Conservation (phyloP, 2,113 vertebrate genomes). For the Vulpes lagopus region DNA sequence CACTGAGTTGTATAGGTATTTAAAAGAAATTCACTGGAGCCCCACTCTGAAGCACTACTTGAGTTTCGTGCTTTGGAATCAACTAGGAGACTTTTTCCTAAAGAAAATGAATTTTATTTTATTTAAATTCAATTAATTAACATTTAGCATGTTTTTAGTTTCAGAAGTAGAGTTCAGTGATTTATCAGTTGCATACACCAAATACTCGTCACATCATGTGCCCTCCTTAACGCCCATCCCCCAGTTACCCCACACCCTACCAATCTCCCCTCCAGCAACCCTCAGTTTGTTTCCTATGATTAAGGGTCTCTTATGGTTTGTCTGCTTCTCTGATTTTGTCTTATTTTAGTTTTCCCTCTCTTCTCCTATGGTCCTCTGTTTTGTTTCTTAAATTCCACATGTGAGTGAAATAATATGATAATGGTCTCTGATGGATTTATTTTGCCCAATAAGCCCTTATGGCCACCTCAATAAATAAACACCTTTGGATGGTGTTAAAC, state of each 20-base stretch:
- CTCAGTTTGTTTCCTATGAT: neutral
- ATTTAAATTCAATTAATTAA: neutral
- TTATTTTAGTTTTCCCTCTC: neutral
- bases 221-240: neutral
- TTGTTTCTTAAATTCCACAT: neutral
- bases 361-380: neutral
- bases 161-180: neutral
- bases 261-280: neutral
- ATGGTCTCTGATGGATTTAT: neutral
- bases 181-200: neutral
- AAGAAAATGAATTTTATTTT: neutral
- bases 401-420: neutral
- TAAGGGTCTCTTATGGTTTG: neutral
- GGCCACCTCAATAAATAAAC: neutral
- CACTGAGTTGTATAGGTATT: constrained; percentile 38
- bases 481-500: constrained; percentile 1
- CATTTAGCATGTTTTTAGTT: neutral
- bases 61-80: neutral
- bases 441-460: neutral
- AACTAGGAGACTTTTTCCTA: neutral
- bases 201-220: neutral
- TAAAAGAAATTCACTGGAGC: constrained; percentile 5
- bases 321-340: neutral
- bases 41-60: neutral
- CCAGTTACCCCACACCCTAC: neutral